phyloP scores from a whole-genome alignment of 2,797 vertebrate species.

The Paguma larvata region DNA sequence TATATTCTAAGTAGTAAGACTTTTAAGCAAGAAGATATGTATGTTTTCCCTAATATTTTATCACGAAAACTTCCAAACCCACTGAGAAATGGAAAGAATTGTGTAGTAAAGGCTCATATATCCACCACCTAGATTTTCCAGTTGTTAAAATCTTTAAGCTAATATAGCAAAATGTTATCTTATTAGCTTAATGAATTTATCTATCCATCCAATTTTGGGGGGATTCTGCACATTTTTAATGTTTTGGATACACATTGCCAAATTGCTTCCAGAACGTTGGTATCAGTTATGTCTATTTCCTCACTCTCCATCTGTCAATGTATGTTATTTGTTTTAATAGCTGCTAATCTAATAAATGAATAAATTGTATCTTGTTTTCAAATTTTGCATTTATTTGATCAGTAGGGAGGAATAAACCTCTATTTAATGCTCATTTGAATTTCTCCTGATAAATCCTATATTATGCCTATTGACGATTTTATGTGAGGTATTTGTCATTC shows the following conservation, averaged over 20 bases:
- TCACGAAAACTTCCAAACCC: neutral
- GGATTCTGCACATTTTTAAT: neutral
- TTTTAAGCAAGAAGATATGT: neutral
- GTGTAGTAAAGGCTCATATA: neutral
- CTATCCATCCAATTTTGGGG: neutral
- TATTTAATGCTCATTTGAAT: neutral
- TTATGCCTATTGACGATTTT: neutral
- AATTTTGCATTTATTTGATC: neutral
- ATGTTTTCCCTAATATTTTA: neutral
- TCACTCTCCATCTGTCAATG: neutral
- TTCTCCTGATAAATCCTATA: neutral
- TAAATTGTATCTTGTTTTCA: neutral
- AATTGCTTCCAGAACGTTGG: neutral
- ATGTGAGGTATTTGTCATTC: neutral
- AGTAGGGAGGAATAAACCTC: neutral
- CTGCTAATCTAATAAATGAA: neutral
- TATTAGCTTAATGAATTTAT: neutral
- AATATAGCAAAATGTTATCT: too few relatives aligned
- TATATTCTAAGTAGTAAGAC: neutral
- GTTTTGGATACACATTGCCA: neutral
- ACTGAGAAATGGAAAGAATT: neutral
- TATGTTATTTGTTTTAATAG: neutral
- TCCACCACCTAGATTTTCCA: neutral
- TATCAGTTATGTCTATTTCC: neutral
- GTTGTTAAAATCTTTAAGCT: neutral